Evolutionary conservation across 2,797 vertebrate species (phyloP), one percentile per base, ranked within the genome.

Genomic region (Anolis apletophallus): DNA sequence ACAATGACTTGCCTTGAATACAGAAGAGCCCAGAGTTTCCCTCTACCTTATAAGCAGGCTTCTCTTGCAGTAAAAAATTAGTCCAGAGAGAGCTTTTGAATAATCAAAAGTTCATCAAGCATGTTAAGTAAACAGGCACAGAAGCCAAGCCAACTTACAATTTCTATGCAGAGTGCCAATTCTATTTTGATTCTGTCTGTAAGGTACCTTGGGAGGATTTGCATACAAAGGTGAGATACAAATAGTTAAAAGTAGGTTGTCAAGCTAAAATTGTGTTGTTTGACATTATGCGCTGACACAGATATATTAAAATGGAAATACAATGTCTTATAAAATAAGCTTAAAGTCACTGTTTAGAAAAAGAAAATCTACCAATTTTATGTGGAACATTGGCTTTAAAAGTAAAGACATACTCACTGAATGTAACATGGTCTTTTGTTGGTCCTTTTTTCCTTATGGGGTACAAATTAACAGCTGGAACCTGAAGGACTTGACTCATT

Each of bases 401-500:
- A 72, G 76, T 7, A 5, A 83, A 68, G 1, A 12, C 3, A 54
- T 4, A 97, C 98, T 97, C 92, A 99, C 98, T 97, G 29, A 96
- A 88, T 0, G 94, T 90, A 81, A 96, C 94, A 0, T 96, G 95
- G 88, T 99, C 98, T 93, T 97, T 99, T 55, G 97, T 91, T 19
- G 96, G 95, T 85, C 97, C 98, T 94, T 98, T 99, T 95, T 98
- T 99, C 82, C 98, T 95, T 4, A 98, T 95, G 1, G 98, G 98
- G 91, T 98, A 97, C 82, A 99, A 96, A 81, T 98, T 98, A 86
- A 99, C 98, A 76, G 98, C 97, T 61, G 97, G 97, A 83, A 98
- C 98, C 91, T 98, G 98, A 1, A 99, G 97, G 59, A 98, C 98
- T 95, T 99, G 98, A 81, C 98, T 99, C 88, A 98, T 98, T 88